phyloP scores from a whole-genome alignment of 2,797 vertebrate genomes.

The Alca torda region DNA sequence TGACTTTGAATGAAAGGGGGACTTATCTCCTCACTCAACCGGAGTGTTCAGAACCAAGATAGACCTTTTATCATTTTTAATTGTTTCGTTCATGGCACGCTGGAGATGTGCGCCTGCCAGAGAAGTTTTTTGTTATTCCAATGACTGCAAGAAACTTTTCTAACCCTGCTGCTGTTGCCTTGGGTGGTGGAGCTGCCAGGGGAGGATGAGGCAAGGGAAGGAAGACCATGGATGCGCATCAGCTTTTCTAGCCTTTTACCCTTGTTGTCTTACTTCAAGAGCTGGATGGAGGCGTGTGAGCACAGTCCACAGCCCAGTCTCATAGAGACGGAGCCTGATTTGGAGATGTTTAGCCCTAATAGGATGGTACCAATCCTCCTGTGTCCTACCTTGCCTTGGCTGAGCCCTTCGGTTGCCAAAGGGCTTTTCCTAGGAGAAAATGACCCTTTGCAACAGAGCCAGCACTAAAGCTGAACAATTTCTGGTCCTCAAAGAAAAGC shows the following conservation, averaged over 20 bases:
- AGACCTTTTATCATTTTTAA: background rate
- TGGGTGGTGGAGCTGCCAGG: background rate
- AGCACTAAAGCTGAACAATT: background rate
- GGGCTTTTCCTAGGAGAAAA: background rate
- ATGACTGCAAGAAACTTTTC: background rate
- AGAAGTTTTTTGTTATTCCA: background rate
- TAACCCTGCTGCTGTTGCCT: background rate
- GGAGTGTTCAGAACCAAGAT: background rate
- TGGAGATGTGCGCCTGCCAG: background rate
- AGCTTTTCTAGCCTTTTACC: background rate
- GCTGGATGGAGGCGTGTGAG: background rate
- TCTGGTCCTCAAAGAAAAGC: background rate
- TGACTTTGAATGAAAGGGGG: background rate
- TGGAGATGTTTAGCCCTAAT: background rate
- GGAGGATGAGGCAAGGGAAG: background rate
- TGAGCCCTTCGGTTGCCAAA: background rate
- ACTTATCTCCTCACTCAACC: conserved; percentile 29
- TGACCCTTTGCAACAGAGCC: background rate
- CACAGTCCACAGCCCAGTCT: fast-evolving
- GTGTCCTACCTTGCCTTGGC: background rate
- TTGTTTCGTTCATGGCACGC: background rate
- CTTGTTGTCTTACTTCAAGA: background rate
- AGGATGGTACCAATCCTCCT: background rate
- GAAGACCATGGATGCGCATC: background rate
- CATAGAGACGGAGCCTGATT: fast-evolving